Evolutionary conservation across 2,888 invertebrate species (phyloP).

Genomic region (Suillia variegata): DNA sequence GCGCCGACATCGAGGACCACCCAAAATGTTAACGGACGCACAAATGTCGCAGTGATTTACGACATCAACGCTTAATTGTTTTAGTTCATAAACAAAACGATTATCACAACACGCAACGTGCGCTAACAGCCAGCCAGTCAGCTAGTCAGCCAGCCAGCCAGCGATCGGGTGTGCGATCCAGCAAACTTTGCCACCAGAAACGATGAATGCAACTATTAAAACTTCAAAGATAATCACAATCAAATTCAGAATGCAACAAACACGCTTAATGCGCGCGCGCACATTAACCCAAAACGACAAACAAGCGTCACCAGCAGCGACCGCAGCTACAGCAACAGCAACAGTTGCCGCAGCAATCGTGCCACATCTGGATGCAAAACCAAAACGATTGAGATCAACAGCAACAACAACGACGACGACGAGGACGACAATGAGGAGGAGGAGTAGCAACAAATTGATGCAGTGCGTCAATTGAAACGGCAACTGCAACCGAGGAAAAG

Average conservation of each 20-base stretch:
- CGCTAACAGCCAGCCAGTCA: too few relatives aligned
- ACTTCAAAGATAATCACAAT: neutral
- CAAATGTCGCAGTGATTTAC: neutral
- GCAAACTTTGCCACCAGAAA: neutral
- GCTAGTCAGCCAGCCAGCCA: too few relatives aligned
- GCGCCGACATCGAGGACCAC: slow-evolving; percentile 3
- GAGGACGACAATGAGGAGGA: neutral
- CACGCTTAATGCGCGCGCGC: neutral
- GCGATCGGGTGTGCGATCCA: too few relatives aligned
- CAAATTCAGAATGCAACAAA: neutral
- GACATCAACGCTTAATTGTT: neutral
- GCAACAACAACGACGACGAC: neutral
- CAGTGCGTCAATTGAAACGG: neutral
- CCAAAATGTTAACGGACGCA: neutral
- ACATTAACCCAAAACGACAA: neutral
- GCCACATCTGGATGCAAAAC: neutral
- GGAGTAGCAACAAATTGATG: neutral
- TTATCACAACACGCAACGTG: too few relatives aligned
- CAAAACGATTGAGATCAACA: neutral
- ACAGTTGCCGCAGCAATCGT: neutral
- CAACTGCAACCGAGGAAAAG: too few relatives aligned
- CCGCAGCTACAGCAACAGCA: neutral
- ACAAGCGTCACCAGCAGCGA: neutral
- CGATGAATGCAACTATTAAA: slow-evolving; percentile 1
- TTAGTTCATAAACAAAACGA: slow-evolving; percentile 3